phyloP scores from a whole-genome alignment of 2,113 vertebrate species.

The Daphoenositta chrysoptera region DNA sequence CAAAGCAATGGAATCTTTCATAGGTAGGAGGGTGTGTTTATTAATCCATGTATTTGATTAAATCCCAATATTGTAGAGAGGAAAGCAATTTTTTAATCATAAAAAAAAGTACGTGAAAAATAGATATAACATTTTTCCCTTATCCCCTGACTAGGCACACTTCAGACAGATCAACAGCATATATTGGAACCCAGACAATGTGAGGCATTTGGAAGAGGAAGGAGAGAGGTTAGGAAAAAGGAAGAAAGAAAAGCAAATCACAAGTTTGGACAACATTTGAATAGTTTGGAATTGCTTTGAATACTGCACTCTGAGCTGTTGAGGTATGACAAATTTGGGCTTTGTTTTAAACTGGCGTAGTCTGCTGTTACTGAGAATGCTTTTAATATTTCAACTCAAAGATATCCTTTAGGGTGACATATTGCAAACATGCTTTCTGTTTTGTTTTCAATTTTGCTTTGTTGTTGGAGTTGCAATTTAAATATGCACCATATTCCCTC shows the following conservation, averaged over 20 bases:
- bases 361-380: slow-evolving; percentile 23
- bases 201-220: background rate
- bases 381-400: slow-evolving; percentile 1
- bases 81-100: background rate
- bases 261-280: slow-evolving; percentile 27
- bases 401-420: slow-evolving; percentile 8
- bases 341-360: slow-evolving; percentile 36
- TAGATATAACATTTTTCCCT: background rate
- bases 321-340: slow-evolving; percentile 39
- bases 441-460: slow-evolving; percentile 63
- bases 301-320: background rate
- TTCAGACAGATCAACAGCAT: background rate
- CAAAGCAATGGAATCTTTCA: background rate
- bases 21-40: background rate
- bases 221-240: background rate
- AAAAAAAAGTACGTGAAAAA: background rate
- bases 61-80: background rate
- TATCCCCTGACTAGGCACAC: background rate
- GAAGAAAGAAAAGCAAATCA: background rate
- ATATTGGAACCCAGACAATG: background rate
- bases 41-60: background rate
- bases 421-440: slow-evolving; percentile 20
- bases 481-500: slow-evolving; percentile 7
- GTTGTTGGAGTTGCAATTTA: slow-evolving; percentile 32
- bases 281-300: background rate